Percentiles rank a stretch among this genome's conserved stretches.
These are phyloP conservation scores for Mormyrus proboscirostris DNA, from an alignment of 2,797 vertebrate genomes.

Conservation along the genomic window DNA sequence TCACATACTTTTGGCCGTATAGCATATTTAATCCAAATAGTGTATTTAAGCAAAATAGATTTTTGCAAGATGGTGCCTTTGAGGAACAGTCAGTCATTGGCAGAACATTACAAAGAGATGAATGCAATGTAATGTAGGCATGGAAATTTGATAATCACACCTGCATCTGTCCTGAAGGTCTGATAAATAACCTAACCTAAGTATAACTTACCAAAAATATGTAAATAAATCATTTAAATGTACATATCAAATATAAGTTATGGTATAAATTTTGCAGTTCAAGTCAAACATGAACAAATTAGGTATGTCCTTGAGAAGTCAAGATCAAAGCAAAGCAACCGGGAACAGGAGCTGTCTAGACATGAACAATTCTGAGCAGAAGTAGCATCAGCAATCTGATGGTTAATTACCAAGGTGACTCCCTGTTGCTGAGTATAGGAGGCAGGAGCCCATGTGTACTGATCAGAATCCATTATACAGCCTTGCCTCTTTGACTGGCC, in stretches of 20 bases:
- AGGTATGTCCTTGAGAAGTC: not conserved
- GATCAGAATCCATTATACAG: not conserved
- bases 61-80: not conserved
- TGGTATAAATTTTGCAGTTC: not conserved
- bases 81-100: not conserved
- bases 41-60: not conserved
- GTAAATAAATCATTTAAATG: conserved; percentile 6
- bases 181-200: not conserved
- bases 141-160: not conserved
- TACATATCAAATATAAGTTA: conserved; percentile 1
- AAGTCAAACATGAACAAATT: not conserved
- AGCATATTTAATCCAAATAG: not conserved
- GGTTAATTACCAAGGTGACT: not conserved
- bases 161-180: not conserved
- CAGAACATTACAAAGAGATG: not conserved
- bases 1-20: not conserved
- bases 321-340: not conserved
- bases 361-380: not conserved
- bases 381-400: not conserved
- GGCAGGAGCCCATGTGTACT: not conserved
- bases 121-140: not conserved
- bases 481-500: not conserved
- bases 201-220: not conserved
- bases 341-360: not conserved
- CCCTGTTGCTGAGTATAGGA: not conserved